These are phyloP conservation scores for Drosophila parthenogenetica DNA, from an alignment of 2,888 invertebrate species.

Conservation along the genomic window DNA sequence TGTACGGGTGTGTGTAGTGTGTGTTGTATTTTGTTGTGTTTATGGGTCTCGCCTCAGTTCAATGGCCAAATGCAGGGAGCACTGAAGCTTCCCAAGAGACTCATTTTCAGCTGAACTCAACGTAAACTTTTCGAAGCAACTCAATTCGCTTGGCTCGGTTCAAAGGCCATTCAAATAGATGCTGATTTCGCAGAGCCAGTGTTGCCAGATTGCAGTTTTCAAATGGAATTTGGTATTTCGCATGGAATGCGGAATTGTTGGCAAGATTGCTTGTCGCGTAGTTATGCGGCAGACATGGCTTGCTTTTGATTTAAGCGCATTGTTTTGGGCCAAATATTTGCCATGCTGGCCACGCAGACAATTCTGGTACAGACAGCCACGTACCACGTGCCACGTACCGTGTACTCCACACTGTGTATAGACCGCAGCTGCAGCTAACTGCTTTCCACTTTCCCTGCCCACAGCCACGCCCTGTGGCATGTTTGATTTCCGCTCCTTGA, in stretches of 20 bases:
- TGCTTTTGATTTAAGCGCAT: constrained; percentile 79
- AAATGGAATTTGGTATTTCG: constrained; percentile 59
- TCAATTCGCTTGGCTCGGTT: constrained; percentile 28
- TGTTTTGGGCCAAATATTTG: constrained; percentile 78
- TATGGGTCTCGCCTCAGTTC: constrained; percentile 70
- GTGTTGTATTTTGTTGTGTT: constrained; percentile 63
- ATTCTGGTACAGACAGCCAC: constrained; percentile 70
- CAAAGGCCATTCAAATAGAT: constrained; percentile 71
- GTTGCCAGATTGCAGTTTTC: constrained; percentile 42
- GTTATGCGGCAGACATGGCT: constrained; percentile 73
- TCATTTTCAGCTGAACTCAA: constrained; percentile 59
- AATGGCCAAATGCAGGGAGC: constrained; percentile 61
- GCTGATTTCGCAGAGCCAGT: constrained; percentile 54
- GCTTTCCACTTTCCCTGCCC: constrained; percentile 3
- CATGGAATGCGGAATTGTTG: constrained; percentile 12
- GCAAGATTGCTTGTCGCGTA: constrained; percentile 54
- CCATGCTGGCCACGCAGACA: constrained; percentile 78
- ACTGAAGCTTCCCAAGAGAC: constrained; percentile 63
- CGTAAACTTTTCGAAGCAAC: constrained; percentile 16
- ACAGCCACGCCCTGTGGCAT: constrained; percentile 22
- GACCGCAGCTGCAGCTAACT: constrained; percentile 70
- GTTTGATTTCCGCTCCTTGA: constrained; percentile 74
- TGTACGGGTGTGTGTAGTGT: constrained; percentile 55
- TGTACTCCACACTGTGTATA: neutral
- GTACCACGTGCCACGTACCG: constrained; percentile 42